Evolutionary conservation across 2,888 invertebrate species (phyloP), one percentile per base, ranked within the genome.

Genomic region (Rhagonycha lutea): DNA sequence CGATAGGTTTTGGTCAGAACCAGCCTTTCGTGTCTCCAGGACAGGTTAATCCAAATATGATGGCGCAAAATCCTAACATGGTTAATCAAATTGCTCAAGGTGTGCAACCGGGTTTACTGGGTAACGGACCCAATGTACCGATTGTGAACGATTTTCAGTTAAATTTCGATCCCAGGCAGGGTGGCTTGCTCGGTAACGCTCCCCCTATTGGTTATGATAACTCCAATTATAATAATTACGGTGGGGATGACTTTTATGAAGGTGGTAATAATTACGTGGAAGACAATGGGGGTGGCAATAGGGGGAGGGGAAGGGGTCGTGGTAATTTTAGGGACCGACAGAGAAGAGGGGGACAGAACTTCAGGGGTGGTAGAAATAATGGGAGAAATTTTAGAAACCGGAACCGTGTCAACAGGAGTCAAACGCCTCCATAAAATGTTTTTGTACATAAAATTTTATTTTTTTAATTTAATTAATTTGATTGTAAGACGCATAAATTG

Each of bases 21-120:
- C 75, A 75, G 68, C 69, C 68, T 14, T 75, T 90, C 80, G 89
- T 89, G 26, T 87, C 89, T 61, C 89, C 88, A 4, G 32, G 32
- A 32, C 89, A 90, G 70, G 87, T 89, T 76, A 82, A 90, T 81
- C 91, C 91, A 0, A 91, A 92, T 0, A 84, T 92, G 28, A 86
- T 92, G 80, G 91, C 91, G 9, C 90, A 90, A 81, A 90, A 89
- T 83, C 77, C 79, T 5, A 82, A 82, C 70, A 88, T 80, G 86
- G 88, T 74, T 87, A 88, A 69, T 85, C 90, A 84, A 89, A 90
- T 75, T 88, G 80, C 80, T 29, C 83, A 83, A 61, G 79, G 81
- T 60, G 89, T 83, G 85, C 90, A 84, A 87, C 91, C 87, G 86
- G 90, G 86, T 86, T 87, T 86, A 86, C 87, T 86, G 86, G 91